Evolutionary conservation across 2,113 vertebrate species (phyloP), one percentile per base, ranked within the genome.

Genomic region (Dinomys branickii): DNA sequence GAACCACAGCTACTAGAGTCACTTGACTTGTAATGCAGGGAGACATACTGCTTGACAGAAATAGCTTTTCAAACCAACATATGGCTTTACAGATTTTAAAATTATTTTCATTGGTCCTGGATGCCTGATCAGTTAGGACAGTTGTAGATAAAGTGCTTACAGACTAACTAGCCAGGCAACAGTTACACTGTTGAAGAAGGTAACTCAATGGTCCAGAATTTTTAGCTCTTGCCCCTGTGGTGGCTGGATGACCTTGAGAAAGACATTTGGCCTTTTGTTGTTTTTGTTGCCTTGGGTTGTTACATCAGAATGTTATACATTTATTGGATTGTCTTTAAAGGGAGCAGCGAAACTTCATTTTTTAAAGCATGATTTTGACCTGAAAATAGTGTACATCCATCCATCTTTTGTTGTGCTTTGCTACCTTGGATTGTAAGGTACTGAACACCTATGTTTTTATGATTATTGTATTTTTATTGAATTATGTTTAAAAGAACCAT

Each of bases 351-450:
- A 20, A 85, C 22, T 86, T 77, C 52, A 93, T 38, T 90, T 96
- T 94, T 85, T 19, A n/a, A n/a, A 87, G 90, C 50, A 59, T 82
- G n/a, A 58, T 97, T 96, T 95, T 96, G 63, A 38, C 90, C 30
- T 90, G 85, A 91, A 96, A 96, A 92, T 96, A 95, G 63, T 30
- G 30, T 69, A 84, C 67, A 44, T 61, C 52, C 71, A 14, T 59
- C 77, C n/a, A 88, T 94, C 67, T 56, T 83, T 65, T 44, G 22
- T 95, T 54, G 28, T 89, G 50, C 77, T 77, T 77, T 88, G 78
- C 73, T 93, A 47, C 44, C 41, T 90, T 90, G 26, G 85, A 83
- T 90, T 95, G 33, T 93, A 50, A 85, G 26, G 8, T 71, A 94
- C 82, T 71, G 47, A 94, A 96, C 85, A 78, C 30, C 47, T 90